A percentile compares a stretch with the other conserved stretches of the same genome.
Conservation (phyloP, 2,797 vertebrate species). For the Pitangus sulphuratus region DNA sequence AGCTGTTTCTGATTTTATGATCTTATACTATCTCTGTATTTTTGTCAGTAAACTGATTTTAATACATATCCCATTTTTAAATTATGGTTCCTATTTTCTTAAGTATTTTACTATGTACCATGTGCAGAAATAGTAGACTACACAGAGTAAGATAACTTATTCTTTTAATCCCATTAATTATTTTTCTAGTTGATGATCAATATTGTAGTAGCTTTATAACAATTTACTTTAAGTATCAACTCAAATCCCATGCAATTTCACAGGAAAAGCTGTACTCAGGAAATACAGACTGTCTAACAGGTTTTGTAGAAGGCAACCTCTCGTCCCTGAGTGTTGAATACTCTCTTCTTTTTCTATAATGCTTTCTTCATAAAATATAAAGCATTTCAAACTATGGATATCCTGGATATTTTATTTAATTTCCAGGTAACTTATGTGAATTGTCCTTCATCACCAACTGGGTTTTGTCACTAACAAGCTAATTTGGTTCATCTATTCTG, state of each 20-base stretch:
- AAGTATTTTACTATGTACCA: neutral
- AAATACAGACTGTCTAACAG: neutral
- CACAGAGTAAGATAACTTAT: neutral
- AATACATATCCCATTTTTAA: neutral
- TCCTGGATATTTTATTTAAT: neutral
- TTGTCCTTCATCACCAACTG: neutral
- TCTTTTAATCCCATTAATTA: neutral
- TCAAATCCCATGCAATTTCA: neutral
- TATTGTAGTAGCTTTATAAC: neutral
- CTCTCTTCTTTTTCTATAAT: neutral
- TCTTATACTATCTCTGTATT: neutral
- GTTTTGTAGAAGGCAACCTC: neutral
- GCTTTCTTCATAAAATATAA: neutral
- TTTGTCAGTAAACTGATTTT: neutral
- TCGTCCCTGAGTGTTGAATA: neutral
- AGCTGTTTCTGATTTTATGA: neutral
- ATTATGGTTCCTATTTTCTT: neutral
- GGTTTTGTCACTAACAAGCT: neutral
- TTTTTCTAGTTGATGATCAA: neutral
- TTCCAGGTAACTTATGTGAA: neutral
- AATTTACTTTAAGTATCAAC: neutral
- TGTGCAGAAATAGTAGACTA: neutral
- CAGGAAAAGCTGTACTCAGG: neutral
- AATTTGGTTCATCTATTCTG: neutral
- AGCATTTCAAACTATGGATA: neutral